Percentiles rank a stretch among this genome's conserved stretches.
Evolutionary conservation across 2,888 invertebrate genomes (phyloP).

Genomic region (Ypsolopha sequella): DNA sequence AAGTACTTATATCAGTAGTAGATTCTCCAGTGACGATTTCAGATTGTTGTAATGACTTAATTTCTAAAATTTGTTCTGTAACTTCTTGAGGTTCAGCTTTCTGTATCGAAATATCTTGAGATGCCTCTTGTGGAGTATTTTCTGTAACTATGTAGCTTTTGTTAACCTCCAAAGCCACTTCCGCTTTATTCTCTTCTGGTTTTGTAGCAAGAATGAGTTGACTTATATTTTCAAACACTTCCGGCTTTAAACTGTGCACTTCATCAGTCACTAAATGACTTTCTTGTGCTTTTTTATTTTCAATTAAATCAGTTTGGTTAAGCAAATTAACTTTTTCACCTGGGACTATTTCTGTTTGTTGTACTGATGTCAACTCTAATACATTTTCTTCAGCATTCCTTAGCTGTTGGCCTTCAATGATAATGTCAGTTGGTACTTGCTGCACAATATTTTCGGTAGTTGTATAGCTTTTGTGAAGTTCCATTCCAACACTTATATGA

Average conservation of each 20-base stretch:
- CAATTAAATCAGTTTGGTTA: constrained; percentile 10
- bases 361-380: constrained; percentile 30
- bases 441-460: constrained; percentile 31
- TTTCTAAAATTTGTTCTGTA: constrained; percentile 32
- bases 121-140: constrained; percentile 47
- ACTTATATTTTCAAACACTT: constrained; percentile 29
- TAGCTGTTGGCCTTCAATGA: constrained; percentile 12
- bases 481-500: constrained; percentile 22
- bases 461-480: constrained; percentile 33
- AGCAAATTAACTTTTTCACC: constrained; percentile 25
- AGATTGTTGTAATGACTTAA: constrained; percentile 35
- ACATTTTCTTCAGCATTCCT: constrained; percentile 26
- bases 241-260: constrained; percentile 24
- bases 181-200: constrained; percentile 26
- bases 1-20: constrained; percentile 15
- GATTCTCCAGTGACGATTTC: constrained; percentile 38
- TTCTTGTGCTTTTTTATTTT: constrained; percentile 28
- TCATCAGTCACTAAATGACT: constrained; percentile 30
- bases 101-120: constrained; percentile 38
- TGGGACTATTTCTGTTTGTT: constrained; percentile 28
- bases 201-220: constrained; percentile 18
- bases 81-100: constrained; percentile 47
- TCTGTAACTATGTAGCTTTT: constrained; percentile 35
- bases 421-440: constrained; percentile 24
- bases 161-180: constrained; percentile 30